phyloP scores from a whole-genome alignment of 2,797 vertebrate genomes.

The Chelon labrosus region DNA sequence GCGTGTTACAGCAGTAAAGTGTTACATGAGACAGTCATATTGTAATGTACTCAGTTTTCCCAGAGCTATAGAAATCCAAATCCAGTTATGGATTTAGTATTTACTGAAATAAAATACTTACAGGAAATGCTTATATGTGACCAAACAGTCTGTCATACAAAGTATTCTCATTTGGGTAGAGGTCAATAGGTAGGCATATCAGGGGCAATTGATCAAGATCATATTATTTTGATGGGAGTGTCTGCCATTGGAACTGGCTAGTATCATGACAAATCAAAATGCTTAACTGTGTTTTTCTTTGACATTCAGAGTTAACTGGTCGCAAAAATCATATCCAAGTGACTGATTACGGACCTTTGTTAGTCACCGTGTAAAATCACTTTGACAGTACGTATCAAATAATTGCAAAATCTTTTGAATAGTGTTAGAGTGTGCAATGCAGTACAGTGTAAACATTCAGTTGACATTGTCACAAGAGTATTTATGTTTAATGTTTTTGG shows the following conservation, averaged over 20 bases:
- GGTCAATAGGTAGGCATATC: conserved; percentile 76
- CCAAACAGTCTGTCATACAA: conserved; percentile 72
- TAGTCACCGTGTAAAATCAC: too few species aligned
- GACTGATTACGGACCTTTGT: too few species aligned
- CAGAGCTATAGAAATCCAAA: conserved; percentile 75
- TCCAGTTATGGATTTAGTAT: conserved; percentile 81
- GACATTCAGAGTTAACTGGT: conserved; percentile 60
- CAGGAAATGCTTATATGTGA: conserved; percentile 80
- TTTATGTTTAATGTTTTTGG: too few species aligned
- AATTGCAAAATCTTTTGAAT: too few species aligned
- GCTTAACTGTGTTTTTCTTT: conserved; percentile 66
- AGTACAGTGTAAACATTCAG: too few species aligned
- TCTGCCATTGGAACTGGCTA: conserved; percentile 39
- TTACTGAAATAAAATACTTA: conserved; percentile 79
- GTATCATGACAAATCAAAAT: conserved; percentile 77
- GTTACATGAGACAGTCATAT: conserved; percentile 69
- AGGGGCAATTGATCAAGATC: conserved; percentile 67
- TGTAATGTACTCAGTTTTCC: conserved; percentile 60
- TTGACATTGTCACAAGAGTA: too few species aligned
- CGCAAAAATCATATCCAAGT: conserved; percentile 17
- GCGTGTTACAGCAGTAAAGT: conserved; percentile 19
- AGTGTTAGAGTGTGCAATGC: too few species aligned
- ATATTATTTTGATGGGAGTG: conserved; percentile 63
- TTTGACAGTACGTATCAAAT: too few species aligned
- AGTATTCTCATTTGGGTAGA: conserved; percentile 78